Evolutionary conservation across 2,888 invertebrate genomes (phyloP).

Genomic region (Platycheirus rosarum): DNA sequence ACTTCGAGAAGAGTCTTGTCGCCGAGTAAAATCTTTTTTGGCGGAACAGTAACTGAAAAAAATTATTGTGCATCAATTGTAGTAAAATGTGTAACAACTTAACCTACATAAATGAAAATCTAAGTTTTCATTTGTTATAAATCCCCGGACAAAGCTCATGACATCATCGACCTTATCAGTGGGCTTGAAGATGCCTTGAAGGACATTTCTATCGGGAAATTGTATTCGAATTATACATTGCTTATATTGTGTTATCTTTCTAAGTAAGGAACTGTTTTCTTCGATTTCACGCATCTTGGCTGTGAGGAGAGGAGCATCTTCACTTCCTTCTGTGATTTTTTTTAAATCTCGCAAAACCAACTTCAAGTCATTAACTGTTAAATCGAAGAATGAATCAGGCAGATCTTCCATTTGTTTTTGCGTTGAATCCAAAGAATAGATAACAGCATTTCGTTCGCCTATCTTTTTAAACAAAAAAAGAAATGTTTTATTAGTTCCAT

Average conservation of each 20-base stretch:
- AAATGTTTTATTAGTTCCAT: too few species aligned
- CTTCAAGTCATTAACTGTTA: constrained; percentile 92
- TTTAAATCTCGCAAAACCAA: constrained; percentile 89
- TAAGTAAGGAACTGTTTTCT: constrained; percentile 84
- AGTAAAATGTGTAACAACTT: not conserved
- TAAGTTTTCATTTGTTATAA: constrained; percentile 86
- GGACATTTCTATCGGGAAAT: constrained; percentile 92
- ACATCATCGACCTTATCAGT: constrained; percentile 88
- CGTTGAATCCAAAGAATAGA: constrained; percentile 86
- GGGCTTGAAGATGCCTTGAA: constrained; percentile 93
- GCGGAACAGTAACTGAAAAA: constrained; percentile 90
- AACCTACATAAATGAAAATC: constrained; percentile 91
- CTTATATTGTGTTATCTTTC: constrained; percentile 87
- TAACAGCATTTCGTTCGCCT: constrained; percentile 89
- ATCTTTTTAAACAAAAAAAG: constrained; percentile 84
- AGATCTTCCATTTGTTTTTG: constrained; percentile 87
- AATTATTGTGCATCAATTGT: not conserved
- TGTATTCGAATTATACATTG: constrained; percentile 91
- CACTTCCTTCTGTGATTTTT: constrained; percentile 85
- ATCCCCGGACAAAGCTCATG: constrained; percentile 88
- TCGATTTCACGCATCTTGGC: constrained; percentile 85
- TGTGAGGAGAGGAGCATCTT: constrained; percentile 90
- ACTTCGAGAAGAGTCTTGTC: constrained; percentile 87
- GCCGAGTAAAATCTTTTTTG: constrained; percentile 87
- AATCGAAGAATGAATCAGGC: constrained; percentile 94